Percentiles rank a stretch among this genome's conserved stretches.
These are phyloP conservation scores for Chelmon rostratus DNA, from an alignment of 2,797 vertebrate species.

Conservation along the genomic window DNA sequence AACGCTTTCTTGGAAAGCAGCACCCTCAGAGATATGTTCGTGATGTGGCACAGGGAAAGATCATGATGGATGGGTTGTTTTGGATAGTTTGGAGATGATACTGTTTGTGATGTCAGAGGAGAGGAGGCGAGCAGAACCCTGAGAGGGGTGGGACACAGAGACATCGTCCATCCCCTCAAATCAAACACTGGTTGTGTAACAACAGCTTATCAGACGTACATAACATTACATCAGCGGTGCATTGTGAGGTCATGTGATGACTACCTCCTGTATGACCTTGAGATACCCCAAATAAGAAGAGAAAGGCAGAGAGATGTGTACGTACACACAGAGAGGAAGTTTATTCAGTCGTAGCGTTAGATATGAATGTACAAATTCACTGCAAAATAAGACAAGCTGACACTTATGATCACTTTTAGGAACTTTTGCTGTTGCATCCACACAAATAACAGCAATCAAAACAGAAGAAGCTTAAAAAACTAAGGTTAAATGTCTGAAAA, in stretches of 20 bases:
- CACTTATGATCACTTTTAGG: not conserved
- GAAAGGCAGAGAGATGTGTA: not conserved
- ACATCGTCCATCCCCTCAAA: not conserved
- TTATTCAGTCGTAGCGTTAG: not conserved
- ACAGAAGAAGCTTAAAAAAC: not conserved
- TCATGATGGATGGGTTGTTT: slow-evolving; percentile 38
- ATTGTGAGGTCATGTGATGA: slow-evolving; percentile 54
- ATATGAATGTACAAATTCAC: not conserved
- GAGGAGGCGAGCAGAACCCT: not conserved
- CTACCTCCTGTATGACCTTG: slow-evolving; percentile 41
- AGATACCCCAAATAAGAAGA: slow-evolving; percentile 26
- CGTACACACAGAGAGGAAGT: not conserved
- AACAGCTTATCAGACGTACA: slow-evolving; percentile 29
- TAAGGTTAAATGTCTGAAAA: too few relatives aligned
- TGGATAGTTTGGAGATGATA: slow-evolving; percentile 43
- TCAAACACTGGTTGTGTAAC: slow-evolving; percentile 21
- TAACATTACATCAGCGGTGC: slow-evolving; percentile 52
- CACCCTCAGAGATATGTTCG: not conserved
- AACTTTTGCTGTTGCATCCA: not conserved
- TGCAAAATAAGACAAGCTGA: not conserved
- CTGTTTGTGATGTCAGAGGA: slow-evolving; percentile 1
- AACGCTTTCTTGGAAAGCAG: slow-evolving; percentile 43
- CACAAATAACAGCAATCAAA: not conserved
- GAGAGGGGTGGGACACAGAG: not conserved
- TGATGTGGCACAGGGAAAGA: not conserved